Base-by-base conservation (phyloP, 2,113 vertebrate genomes). In the Onychorhynchus coronatus region DNA sequence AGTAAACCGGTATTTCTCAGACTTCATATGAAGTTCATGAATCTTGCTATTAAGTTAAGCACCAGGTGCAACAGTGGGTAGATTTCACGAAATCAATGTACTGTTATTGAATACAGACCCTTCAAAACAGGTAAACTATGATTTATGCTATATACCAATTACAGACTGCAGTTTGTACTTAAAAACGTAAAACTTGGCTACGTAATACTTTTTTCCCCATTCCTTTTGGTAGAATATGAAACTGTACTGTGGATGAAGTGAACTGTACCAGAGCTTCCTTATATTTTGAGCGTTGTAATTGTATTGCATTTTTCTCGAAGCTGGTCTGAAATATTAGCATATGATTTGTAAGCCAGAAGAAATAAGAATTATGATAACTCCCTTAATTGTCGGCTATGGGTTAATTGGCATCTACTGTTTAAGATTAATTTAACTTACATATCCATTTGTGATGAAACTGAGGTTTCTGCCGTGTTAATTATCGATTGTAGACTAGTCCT, bases 381-480 rank as follows among this genome's bases (percentile, higher is more conserved):
- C 24, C 5, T 55, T 50, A 62, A 31, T 89, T 79, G 66, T 76
- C 23, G 46, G 62, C 66, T 85, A 15, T 58, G 42, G 37, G 53
- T 94, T 93, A 93, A 79, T 85, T 88, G 39, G 13, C 73, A 59
- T 83, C 55, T 79, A 6, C 33, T 55, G 31, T 71, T 77, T 28
- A 71, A 59, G 74, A 35, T 88, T 10, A 78, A 73, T 94, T 42
- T 37, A 72, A 49, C 9, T 89, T 42, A 5, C n/a, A 18, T 75
- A 68, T 86, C 59, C 35, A 12, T 76, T 79, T 76, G 47, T 65
- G 55, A 55, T 90, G 70, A 66, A 87, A 78, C 73, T 75, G 77
- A 86, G 62, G 30, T 94, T 93, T 79, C 83, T 91, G 41, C n/a
- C 16, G 3, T 50, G 30, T 85, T 91, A 82, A 91, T 92, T 93